These are phyloP conservation scores for Drosophila sturtevanti DNA, from an alignment of 1,140 invertebrate species.

Conservation along the genomic window DNA sequence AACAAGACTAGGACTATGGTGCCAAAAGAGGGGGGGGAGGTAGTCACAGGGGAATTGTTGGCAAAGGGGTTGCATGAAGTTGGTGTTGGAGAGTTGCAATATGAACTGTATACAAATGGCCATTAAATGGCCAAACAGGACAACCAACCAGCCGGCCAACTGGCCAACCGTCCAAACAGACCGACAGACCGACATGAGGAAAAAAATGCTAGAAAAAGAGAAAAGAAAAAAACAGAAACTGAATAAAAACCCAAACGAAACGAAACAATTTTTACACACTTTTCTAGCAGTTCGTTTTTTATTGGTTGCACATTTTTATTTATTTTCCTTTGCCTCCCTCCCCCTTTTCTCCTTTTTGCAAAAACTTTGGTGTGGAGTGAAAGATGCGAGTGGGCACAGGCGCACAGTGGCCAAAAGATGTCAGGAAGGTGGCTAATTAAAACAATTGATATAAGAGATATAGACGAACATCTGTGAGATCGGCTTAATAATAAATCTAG, in stretches of 20 bases:
- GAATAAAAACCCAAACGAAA: conserved; percentile 44
- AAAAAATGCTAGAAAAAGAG: not conserved
- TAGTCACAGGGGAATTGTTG: too few species aligned
- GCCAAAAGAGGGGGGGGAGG: not conserved
- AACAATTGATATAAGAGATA: too few species aligned
- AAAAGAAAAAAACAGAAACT: conserved; percentile 7
- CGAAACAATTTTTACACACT: conserved; percentile 65
- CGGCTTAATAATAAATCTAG: too few species aligned
- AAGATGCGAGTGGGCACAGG: too few species aligned
- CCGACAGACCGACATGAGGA: not conserved
- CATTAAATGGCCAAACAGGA: conserved; percentile 33
- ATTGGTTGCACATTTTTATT: conserved; percentile 48
- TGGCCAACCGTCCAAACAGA: too few species aligned
- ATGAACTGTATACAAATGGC: conserved; percentile 64
- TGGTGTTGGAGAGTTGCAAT: conserved; percentile 7
- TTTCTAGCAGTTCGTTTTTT: conserved; percentile 60
- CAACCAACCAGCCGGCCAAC: not conserved
- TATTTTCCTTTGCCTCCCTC: too few species aligned
- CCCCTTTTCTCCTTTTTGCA: too few species aligned
- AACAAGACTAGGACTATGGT: not conserved
- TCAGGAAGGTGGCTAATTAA: too few species aligned
- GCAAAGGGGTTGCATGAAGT: too few species aligned
- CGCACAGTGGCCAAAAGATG: too few species aligned
- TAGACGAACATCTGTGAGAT: too few species aligned
- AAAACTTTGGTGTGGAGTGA: too few species aligned